Conservation (phyloP, 2,113 vertebrate species). For the Cervus canadensis region DNA sequence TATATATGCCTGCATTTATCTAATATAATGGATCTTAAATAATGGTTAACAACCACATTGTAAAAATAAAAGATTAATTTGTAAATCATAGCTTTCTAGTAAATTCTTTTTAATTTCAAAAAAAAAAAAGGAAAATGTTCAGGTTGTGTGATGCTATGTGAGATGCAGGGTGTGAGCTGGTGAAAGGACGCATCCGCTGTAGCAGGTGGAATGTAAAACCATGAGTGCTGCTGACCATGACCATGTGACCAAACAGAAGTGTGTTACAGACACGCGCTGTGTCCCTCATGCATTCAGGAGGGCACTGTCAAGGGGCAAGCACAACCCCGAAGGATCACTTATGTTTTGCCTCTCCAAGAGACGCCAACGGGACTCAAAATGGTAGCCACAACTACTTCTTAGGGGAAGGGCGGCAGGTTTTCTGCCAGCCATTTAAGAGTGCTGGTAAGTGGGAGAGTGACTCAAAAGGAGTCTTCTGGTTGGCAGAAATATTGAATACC, state of each 20-base stretch:
- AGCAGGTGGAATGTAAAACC: background rate
- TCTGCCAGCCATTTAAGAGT: background rate
- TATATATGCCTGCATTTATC: too few relatives aligned
- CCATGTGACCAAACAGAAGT: accelerated
- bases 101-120: too few relatives aligned
- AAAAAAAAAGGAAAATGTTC: background rate
- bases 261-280: accelerated
- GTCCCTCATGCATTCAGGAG: background rate
- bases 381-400: background rate
- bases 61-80: too few relatives aligned
- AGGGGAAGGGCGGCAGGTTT: background rate
- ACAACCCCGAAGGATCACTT: background rate
- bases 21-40: too few relatives aligned
- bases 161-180: too few relatives aligned
- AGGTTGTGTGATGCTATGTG: background rate
- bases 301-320: too few relatives aligned
- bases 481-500: background rate
- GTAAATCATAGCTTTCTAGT: too few relatives aligned
- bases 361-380: background rate
- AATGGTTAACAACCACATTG: too few relatives aligned
- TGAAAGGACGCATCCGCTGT: background rate
- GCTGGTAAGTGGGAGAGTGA: background rate
- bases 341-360: background rate
- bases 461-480: background rate
- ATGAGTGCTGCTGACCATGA: background rate